Percentiles rank a stretch among this genome's conserved stretches.
phyloP scores from a whole-genome alignment of 2,888 invertebrate species.

The Apocheima hispidaria region DNA sequence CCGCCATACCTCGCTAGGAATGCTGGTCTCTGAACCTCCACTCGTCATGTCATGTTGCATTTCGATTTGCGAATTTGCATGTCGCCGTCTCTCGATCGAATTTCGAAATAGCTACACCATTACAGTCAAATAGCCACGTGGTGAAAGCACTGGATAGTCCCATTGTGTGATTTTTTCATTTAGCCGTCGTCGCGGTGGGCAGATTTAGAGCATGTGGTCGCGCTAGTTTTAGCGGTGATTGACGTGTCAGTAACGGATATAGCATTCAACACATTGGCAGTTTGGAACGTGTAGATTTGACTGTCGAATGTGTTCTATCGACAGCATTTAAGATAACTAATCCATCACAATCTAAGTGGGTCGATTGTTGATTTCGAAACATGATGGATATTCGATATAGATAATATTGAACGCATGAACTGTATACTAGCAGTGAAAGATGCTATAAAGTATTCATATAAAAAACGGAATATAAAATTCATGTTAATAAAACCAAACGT shows the following conservation, averaged over 20 bases:
- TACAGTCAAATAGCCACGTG: slow-evolving; percentile 47
- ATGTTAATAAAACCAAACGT: not conserved
- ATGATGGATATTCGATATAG: slow-evolving; percentile 25
- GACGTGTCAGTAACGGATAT: slow-evolving; percentile 50
- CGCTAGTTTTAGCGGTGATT: slow-evolving; percentile 50
- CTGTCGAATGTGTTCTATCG: slow-evolving; percentile 40
- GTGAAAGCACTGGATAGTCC: slow-evolving; percentile 44
- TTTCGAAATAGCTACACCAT: slow-evolving; percentile 47
- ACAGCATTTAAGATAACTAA: slow-evolving; percentile 42
- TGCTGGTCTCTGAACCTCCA: slow-evolving; percentile 63
- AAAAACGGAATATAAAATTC: not conserved
- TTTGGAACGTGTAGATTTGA: slow-evolving; percentile 43
- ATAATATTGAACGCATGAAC: slow-evolving; percentile 9
- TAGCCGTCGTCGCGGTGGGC: slow-evolving; percentile 46
- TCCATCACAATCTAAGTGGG: slow-evolving; percentile 44
- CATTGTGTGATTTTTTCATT: slow-evolving; percentile 49
- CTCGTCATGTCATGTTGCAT: slow-evolving; percentile 78
- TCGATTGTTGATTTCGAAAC: slow-evolving; percentile 34
- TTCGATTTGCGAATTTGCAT: slow-evolving; percentile 81
- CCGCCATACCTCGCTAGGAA: slow-evolving; percentile 70
- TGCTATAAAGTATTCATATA: not conserved
- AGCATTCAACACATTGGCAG: slow-evolving; percentile 39
- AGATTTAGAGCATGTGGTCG: slow-evolving; percentile 50
- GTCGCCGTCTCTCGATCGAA: slow-evolving; percentile 60
- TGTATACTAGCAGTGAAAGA: not conserved